Evolutionary conservation across 2,113 vertebrate species (phyloP), one percentile per base, ranked within the genome.

Genomic region (Erinaceus europaeus): DNA sequence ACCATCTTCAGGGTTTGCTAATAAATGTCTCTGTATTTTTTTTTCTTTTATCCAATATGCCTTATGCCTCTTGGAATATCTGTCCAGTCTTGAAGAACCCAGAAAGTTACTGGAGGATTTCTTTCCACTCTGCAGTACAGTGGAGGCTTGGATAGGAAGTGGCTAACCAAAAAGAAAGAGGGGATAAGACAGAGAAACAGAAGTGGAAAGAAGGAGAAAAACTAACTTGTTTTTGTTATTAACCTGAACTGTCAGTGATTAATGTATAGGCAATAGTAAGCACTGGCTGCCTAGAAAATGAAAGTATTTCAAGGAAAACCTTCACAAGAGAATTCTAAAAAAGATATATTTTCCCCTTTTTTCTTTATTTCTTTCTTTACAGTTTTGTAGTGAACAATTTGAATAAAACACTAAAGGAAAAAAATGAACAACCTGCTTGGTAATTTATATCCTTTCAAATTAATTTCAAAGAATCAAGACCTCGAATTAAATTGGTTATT

Each of bases 381-480:
- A 87, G 27, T 4, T 65, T 61, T 20, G 2, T 74, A 46, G 81
- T 14, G 5, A 55, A 17, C 5, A 15, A 75, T 40, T 61, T 40
- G 13, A 90, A 71, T 42, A 69, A 53, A 59, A 1, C 27, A 40
- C 25, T 87, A 14, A 1, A 73, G 11, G 72, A 67, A 25, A 20
- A 2, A 40, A 5, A 38, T 15, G 44, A 8, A 84, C 62, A 64
- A 65, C 13, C 18, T 21, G 8, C 38, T 52, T 42, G 15, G 36
- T 36, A 76, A 10, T 52, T 89, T 83, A 36, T 29, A 69, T 29
- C 18, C 21, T 69, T 78, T 34, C 81, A 52, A 62, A 50, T 48
- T 75, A 77, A 55, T 79, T 75, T 84, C 72, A 69, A n/a, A 89
- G 20, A 64, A 53, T 65, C 42, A 89, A 74, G 44, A 57, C n/a